phyloP scores from a whole-genome alignment of 2,888 invertebrate species.

The Achlya flavicornis region DNA sequence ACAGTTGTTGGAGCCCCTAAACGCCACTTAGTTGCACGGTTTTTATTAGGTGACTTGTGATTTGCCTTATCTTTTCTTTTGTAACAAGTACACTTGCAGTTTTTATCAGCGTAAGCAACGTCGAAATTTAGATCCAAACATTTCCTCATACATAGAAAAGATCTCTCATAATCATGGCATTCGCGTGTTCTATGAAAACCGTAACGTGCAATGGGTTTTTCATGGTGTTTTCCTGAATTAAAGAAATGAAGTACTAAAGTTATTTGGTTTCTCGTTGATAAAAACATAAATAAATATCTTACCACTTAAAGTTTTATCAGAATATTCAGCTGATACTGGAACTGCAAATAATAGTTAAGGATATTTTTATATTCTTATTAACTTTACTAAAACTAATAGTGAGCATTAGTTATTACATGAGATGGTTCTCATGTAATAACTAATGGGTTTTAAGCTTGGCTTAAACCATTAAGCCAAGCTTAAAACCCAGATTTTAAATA shows the following conservation, averaged over 20 bases:
- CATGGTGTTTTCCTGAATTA: conserved; percentile 10
- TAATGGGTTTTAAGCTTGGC: too few relatives aligned
- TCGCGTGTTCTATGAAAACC: conserved; percentile 62
- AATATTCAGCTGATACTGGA: not conserved
- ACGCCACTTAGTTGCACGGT: conserved; percentile 40
- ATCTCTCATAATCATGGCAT: conserved; percentile 53
- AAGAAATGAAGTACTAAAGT: not conserved
- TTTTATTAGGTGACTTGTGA: conserved; percentile 23
- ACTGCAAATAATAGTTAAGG: not conserved
- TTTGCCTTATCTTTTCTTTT: conserved; percentile 46
- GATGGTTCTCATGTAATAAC: too few relatives aligned
- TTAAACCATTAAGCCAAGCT: too few relatives aligned
- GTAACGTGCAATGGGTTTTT: conserved; percentile 53
- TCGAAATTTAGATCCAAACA: conserved; percentile 59
- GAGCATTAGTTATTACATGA: too few relatives aligned
- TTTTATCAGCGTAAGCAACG: conserved; percentile 56
- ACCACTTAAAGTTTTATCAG: conserved; percentile 5
- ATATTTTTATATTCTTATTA: too few relatives aligned
- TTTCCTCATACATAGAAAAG: conserved; percentile 60
- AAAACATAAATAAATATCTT: not conserved
- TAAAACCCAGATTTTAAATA: too few relatives aligned
- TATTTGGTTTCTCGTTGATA: not conserved
- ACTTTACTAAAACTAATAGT: too few relatives aligned
- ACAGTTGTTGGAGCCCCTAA: conserved; percentile 56
- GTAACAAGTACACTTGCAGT: conserved; percentile 62